Conservation (phyloP, 2,888 invertebrate genomes). For the Aporophyla nigra region DNA sequence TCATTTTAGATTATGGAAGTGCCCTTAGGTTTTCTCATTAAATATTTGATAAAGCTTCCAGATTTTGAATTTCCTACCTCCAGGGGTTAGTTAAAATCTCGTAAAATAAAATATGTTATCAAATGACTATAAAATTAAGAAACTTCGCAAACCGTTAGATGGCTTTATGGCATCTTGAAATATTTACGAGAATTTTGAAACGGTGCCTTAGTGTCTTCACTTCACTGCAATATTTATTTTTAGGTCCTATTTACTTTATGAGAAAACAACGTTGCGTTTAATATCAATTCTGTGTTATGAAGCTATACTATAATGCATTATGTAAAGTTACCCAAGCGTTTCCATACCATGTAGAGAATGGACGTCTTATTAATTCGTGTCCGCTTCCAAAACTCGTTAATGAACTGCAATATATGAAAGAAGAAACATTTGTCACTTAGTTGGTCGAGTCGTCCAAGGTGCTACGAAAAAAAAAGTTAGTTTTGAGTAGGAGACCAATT, state of each 20-base stretch:
- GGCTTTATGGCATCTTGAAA: constrained; percentile 27
- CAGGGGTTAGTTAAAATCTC: constrained; percentile 13
- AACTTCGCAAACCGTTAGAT: constrained; percentile 21
- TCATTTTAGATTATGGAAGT: not conserved
- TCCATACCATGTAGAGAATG: not conserved
- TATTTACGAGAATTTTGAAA: constrained; percentile 38
- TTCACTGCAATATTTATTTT: not conserved
- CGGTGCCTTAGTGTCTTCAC: too few species aligned
- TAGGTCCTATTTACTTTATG: not conserved
- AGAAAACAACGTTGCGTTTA: not conserved
- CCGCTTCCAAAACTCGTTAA: not conserved
- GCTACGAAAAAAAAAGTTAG: too few species aligned
- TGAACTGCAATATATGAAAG: not conserved
- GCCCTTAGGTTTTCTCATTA: not conserved
- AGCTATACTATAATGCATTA: not conserved
- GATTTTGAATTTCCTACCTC: not conserved
- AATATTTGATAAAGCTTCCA: not conserved
- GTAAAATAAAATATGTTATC: constrained; percentile 31
- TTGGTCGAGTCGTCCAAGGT: not conserved
- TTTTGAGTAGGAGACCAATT: too few species aligned
- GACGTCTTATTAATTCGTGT: not conserved
- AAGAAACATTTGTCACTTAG: not conserved
- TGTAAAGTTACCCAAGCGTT: not conserved
- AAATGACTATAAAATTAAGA: constrained; percentile 12
- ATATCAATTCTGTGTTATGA: not conserved